Evolutionary conservation across 2,113 vertebrate genomes (phyloP).

Genomic region (Gallinago undulata): DNA sequence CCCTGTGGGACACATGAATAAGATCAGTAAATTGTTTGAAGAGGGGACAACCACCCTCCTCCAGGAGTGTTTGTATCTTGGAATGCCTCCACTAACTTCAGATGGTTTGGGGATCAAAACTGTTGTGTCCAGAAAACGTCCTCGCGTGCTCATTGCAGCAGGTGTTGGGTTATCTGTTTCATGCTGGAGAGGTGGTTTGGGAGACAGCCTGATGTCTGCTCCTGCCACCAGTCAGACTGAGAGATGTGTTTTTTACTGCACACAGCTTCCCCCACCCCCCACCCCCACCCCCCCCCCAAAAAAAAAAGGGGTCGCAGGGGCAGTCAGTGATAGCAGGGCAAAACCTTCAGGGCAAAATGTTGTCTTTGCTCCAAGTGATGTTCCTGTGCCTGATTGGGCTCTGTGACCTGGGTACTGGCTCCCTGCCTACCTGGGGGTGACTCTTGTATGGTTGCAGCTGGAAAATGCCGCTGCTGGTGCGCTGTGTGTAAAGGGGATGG

Average conservation of each 20-base stretch:
- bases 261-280: rapidly evolving
- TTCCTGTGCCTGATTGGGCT: not conserved
- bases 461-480: not conserved
- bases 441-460: not conserved
- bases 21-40: not conserved
- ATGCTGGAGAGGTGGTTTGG: not conserved
- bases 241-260: not conserved
- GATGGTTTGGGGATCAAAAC: not conserved
- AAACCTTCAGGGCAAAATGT: rapidly evolving
- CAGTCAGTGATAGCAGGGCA: rapidly evolving
- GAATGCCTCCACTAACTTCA: not conserved
- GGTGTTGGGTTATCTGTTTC: not conserved
- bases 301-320: not conserved
- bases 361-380: rapidly evolving
- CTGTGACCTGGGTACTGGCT: not conserved
- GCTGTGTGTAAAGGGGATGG: not conserved
- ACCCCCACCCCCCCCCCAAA: too few relatives aligned
- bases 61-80: not conserved
- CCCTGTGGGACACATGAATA: not conserved
- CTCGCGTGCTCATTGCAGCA: rapidly evolving
- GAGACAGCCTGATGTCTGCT: not conserved
- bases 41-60: not conserved
- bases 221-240: rapidly evolving
- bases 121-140: not conserved
- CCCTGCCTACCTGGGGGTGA: not conserved